These are phyloP conservation scores for Brachirus orientalis DNA, from an alignment of 2,113 vertebrate species.

Conservation along the genomic window DNA sequence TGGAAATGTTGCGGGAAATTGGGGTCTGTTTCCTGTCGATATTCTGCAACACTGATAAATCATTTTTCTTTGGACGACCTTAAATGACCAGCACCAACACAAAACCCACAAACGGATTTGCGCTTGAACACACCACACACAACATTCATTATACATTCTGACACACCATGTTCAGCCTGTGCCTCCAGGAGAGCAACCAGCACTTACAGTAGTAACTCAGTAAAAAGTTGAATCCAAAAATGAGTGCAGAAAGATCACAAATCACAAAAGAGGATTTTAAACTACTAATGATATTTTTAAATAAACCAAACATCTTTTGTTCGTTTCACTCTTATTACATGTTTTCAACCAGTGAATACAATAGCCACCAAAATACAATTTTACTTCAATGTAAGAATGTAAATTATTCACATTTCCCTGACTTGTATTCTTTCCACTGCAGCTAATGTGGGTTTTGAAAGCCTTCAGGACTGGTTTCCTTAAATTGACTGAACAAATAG, in stretches of 20 bases:
- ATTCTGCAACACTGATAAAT: constrained; percentile 10
- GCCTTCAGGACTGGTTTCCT: no score
- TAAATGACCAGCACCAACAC: not conserved
- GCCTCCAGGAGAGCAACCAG: not conserved
- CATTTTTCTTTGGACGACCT: constrained; percentile 4
- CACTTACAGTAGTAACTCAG: no score
- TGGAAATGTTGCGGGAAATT: constrained; percentile 32
- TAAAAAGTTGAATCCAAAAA: no score
- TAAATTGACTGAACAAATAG: not conserved
- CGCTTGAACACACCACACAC: not conserved
- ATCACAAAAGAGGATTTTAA: no score
- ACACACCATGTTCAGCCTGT: not conserved
- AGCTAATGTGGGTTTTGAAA: no score
- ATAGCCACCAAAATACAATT: not conserved
- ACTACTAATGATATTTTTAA: no score
- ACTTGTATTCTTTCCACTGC: no score
- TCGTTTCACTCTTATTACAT: no score
- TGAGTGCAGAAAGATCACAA: no score
- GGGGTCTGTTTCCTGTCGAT: not conserved
- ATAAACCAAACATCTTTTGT: no score
- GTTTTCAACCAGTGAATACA: not conserved
- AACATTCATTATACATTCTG: not conserved
- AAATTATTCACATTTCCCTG: not conserved
- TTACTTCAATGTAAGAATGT: not conserved
- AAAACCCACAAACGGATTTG: not conserved